A percentile compares a stretch with the other conserved stretches of the same genome.
Evolutionary conservation across 1,140 invertebrate genomes (phyloP).

Genomic region (Drosophila hydei): DNA sequence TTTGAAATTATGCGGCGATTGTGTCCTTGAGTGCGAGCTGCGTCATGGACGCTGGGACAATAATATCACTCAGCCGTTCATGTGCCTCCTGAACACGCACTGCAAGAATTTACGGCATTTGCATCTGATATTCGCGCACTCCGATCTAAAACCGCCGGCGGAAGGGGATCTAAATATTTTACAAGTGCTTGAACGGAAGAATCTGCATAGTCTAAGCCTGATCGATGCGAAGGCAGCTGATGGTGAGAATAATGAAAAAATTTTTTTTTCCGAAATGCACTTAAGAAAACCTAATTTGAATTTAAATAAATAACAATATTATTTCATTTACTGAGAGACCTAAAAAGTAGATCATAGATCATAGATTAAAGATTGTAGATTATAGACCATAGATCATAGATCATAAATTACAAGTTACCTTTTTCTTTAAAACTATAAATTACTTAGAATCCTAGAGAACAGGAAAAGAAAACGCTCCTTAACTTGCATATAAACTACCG

Average conservation of each 20-base stretch:
- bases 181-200: conserved; percentile 29
- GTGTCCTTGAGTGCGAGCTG: conserved; percentile 54
- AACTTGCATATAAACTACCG: no score
- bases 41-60: conserved; percentile 62
- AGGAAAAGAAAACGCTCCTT: no score
- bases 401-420: no score
- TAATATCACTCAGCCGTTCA: conserved; percentile 45
- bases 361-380: no score
- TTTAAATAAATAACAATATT: no score
- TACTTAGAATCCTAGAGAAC: neutral
- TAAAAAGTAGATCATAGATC: no score
- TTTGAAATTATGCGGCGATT: conserved; percentile 43
- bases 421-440: neutral
- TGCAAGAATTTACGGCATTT: conserved; percentile 51
- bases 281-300: no score
- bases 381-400: no score
- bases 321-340: neutral
- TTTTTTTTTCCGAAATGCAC: no score
- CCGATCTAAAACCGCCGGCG: conserved; percentile 19
- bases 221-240: conserved; percentile 57
- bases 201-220: conserved; percentile 50
- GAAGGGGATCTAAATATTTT: conserved; percentile 29
- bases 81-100: conserved; percentile 33
- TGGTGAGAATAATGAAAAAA: conserved; percentile 12
- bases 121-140: conserved; percentile 57